A percentile compares a stretch with the other conserved stretches of the same genome.
Conservation (phyloP, 1,140 invertebrate species). For the Archegozetes longisetosus region DNA sequence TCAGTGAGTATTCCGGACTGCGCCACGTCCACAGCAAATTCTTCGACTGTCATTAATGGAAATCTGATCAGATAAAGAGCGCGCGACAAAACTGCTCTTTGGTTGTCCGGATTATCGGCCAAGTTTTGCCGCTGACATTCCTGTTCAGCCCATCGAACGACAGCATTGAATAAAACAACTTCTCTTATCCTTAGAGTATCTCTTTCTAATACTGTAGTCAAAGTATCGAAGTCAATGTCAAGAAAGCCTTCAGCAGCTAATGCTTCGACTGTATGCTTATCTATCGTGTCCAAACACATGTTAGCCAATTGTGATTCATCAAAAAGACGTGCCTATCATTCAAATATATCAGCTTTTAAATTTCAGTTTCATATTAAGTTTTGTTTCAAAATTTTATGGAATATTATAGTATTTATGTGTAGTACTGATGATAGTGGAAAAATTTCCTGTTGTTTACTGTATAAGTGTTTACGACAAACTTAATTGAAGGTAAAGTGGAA, state of each 20-base stretch:
- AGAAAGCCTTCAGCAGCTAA: conserved; percentile 67
- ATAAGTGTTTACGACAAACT: no score
- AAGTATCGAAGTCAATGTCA: conserved; percentile 66
- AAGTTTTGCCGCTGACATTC: conserved; percentile 52
- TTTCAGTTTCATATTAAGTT: no score
- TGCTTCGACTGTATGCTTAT: conserved; percentile 65
- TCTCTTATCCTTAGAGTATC: conserved; percentile 67
- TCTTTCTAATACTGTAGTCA: conserved; percentile 59
- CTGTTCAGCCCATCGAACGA: conserved; percentile 53
- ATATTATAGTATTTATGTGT: no score
- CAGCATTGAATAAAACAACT: conserved; percentile 56
- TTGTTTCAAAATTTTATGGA: no score
- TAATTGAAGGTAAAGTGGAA: no score
- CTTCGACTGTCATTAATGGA: conserved; percentile 69
- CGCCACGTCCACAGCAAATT: conserved; percentile 64
- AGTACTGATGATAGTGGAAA: no score
- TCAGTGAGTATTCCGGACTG: conserved; percentile 57
- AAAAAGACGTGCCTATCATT: conserved; percentile 53
- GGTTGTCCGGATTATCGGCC: conserved; percentile 48
- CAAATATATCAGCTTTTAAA: no score
- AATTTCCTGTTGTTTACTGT: no score
- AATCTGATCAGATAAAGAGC: conserved; percentile 59
- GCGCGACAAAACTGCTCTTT: conserved; percentile 45
- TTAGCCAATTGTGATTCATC: conserved; percentile 60
- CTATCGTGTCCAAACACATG: conserved; percentile 66